Percentiles rank a stretch among this genome's conserved stretches.
Conservation (phyloP, 1,140 invertebrate genomes). For the Heliconius hewitsoni region DNA sequence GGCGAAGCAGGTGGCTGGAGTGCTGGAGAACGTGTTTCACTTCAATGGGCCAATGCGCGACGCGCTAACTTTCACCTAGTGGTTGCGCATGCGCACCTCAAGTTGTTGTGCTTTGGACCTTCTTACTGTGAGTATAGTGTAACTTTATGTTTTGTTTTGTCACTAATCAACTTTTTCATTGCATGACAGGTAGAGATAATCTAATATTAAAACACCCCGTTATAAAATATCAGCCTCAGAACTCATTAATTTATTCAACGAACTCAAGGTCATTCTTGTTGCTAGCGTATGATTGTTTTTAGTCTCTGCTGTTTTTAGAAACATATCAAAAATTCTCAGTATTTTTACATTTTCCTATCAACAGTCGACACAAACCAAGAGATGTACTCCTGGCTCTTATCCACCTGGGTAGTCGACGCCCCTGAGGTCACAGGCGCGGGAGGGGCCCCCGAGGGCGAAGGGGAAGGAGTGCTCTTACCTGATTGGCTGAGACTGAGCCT, state of each 20-base stretch:
- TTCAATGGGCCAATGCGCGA: constrained; percentile 93
- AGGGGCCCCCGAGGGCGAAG: constrained; percentile 83
- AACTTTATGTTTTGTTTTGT: too few species aligned
- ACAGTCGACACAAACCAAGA: constrained; percentile 68
- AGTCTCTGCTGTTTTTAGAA: not conserved
- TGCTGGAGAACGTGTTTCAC: constrained; percentile 79
- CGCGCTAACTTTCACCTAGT: constrained; percentile 93
- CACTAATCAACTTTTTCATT: too few species aligned
- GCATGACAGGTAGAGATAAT: too few species aligned
- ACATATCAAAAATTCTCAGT: not conserved
- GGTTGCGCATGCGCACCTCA: constrained; percentile 97
- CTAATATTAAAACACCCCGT: too few species aligned
- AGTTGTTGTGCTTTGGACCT: constrained; percentile 91
- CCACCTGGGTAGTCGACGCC: constrained; percentile 89
- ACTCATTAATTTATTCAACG: too few species aligned
- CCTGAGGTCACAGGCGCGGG: constrained; percentile 89
- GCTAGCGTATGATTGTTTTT: too few species aligned
- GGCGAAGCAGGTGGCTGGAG: constrained; percentile 82
- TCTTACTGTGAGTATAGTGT: constrained; percentile 64
- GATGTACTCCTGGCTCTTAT: constrained; percentile 86
- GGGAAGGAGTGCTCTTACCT: constrained; percentile 92
- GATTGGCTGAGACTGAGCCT: constrained; percentile 97
- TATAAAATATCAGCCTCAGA: too few species aligned
- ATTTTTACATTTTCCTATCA: too few species aligned
- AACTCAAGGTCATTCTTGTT: too few species aligned